phyloP scores from a whole-genome alignment of 2,797 vertebrate genomes.

The Mormyrops attenuatus region DNA sequence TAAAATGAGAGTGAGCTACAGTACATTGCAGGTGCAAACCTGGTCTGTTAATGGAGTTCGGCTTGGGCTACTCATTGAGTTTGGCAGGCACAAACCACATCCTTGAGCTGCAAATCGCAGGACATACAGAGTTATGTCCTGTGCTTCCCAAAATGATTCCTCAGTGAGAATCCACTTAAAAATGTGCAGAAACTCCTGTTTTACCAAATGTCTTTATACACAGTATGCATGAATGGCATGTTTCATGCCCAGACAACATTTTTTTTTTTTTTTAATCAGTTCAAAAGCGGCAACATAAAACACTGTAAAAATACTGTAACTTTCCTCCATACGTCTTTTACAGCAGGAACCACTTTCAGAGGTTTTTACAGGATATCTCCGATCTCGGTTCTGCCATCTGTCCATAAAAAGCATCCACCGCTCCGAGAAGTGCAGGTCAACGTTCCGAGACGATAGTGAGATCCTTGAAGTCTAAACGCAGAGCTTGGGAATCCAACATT shows the following conservation, averaged over 20 bases:
- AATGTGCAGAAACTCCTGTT: neutral
- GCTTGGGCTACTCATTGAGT: neutral
- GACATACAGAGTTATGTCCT: neutral
- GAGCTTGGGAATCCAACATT: neutral
- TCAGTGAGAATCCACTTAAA: neutral
- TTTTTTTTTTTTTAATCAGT: neutral
- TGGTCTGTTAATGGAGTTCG: neutral
- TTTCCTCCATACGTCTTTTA: neutral
- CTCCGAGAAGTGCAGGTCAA: neutral
- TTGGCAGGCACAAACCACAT: neutral
- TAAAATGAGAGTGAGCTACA: neutral
- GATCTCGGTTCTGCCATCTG: neutral
- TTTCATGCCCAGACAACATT: neutral
- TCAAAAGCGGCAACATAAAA: neutral
- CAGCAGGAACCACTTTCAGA: neutral
- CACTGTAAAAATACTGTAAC: neutral
- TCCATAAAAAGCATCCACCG: neutral
- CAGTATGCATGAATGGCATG: neutral
- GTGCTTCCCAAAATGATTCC: neutral
- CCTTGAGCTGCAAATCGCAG: neutral
- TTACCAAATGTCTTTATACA: neutral
- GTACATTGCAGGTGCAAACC: neutral
- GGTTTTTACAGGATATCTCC: neutral
- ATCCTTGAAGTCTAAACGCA: neutral
- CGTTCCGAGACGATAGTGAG: neutral